Percentiles rank a stretch among this genome's conserved stretches.
Evolutionary conservation across 2,888 invertebrate genomes (phyloP).

Genomic region (Apoda limacodes): DNA sequence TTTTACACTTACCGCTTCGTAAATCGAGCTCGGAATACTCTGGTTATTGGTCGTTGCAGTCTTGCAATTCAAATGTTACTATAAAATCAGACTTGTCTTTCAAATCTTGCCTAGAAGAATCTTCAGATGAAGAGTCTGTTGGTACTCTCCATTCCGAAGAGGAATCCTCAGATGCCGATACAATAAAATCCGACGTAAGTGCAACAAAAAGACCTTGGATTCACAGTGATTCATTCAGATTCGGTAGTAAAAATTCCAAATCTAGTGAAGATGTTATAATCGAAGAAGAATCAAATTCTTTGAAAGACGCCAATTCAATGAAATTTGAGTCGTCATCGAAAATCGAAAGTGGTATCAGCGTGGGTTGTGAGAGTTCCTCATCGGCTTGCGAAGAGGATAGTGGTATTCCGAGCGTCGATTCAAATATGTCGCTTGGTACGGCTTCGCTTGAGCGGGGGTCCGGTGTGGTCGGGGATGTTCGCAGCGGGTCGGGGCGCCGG

Average conservation of each 20-base stretch:
- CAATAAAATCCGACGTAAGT: conserved; percentile 52
- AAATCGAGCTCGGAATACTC: conserved; percentile 61
- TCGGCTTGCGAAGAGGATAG: conserved; percentile 50
- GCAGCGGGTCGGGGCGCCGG: conserved; percentile 64
- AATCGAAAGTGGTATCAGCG: conserved; percentile 53
- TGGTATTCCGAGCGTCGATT: conserved; percentile 50
- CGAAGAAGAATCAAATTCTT: conserved; percentile 32
- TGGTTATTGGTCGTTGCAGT: conserved; percentile 53
- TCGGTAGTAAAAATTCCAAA: conserved; percentile 34
- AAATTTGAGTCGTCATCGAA: conserved; percentile 40
- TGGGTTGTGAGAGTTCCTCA: conserved; percentile 47
- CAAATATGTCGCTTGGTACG: conserved; percentile 46
- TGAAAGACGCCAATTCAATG: conserved; percentile 24
- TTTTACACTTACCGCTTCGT: conserved; percentile 40
- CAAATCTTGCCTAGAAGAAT: conserved; percentile 52
- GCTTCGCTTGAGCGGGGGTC: conserved; percentile 66
- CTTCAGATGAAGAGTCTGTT: conserved; percentile 44
- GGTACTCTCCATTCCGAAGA: conserved; percentile 54
- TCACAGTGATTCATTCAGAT: conserved; percentile 57
- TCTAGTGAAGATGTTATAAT: conserved; percentile 33
- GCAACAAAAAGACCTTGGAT: conserved; percentile 56
- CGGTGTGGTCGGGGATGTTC: conserved; percentile 55
- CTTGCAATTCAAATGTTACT: conserved; percentile 54
- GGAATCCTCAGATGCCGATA: conserved; percentile 53
- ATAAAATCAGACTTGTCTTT: conserved; percentile 52